These are phyloP conservation scores for Crioceris asparagi DNA, from an alignment of 2,888 invertebrate genomes.

Conservation along the genomic window DNA sequence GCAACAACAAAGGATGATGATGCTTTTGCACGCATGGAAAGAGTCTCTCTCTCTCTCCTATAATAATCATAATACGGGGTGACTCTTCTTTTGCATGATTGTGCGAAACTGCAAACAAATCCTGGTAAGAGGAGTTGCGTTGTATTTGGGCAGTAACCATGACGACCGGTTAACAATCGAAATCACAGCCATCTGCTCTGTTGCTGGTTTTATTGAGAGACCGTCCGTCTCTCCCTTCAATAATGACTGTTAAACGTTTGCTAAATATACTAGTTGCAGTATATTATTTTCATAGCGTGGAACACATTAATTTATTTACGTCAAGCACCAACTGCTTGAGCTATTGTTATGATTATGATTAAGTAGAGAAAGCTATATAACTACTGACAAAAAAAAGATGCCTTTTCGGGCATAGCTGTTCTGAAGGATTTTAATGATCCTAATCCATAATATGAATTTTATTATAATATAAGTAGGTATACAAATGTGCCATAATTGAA, in stretches of 20 bases:
- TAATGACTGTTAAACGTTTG: slow-evolving; percentile 25
- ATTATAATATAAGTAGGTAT: too few relatives aligned
- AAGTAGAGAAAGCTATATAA: too few relatives aligned
- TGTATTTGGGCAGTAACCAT: slow-evolving; percentile 36
- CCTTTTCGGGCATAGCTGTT: too few relatives aligned
- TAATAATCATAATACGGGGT: too few relatives aligned
- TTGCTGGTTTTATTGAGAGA: slow-evolving; percentile 28
- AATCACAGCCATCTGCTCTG: slow-evolving; percentile 35
- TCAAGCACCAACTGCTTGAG: slow-evolving; percentile 29
- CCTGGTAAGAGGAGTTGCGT: slow-evolving; percentile 27
- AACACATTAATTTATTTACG: slow-evolving; percentile 36
- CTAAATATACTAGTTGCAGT: slow-evolving; percentile 35
- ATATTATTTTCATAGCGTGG: slow-evolving; percentile 33
- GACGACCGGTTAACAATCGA: slow-evolving; percentile 36
- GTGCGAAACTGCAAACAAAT: slow-evolving; percentile 27
- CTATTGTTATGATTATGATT: too few relatives aligned
- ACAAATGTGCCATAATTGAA: too few relatives aligned
- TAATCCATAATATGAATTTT: too few relatives aligned
- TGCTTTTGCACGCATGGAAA: too few relatives aligned
- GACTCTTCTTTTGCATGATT: too few relatives aligned
- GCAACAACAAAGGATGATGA: slow-evolving; percentile 21
- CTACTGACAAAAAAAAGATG: too few relatives aligned
- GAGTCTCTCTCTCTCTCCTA: too few relatives aligned
- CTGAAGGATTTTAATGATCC: too few relatives aligned
- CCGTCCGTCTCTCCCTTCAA: slow-evolving; percentile 25